These are phyloP conservation scores for Acanthornis magna DNA, from an alignment of 2,797 vertebrate genomes.

Conservation along the genomic window DNA sequence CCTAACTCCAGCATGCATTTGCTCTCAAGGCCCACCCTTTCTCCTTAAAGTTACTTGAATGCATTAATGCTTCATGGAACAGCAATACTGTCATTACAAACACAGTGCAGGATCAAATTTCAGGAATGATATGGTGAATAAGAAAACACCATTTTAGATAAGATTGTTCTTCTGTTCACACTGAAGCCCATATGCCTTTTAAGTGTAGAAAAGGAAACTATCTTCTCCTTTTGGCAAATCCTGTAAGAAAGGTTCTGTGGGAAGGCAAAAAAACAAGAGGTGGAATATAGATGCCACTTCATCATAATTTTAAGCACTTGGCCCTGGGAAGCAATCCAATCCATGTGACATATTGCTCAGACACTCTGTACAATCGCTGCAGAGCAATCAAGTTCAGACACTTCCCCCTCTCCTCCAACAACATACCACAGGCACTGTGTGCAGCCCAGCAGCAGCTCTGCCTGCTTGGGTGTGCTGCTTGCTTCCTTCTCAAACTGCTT, in stretches of 20 bases:
- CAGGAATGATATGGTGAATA: background rate
- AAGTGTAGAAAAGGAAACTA: background rate
- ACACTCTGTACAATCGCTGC: background rate
- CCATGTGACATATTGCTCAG: background rate
- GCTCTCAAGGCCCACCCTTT: background rate
- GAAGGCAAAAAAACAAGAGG: background rate
- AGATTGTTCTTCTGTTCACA: background rate
- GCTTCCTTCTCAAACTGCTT: background rate
- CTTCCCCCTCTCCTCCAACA: background rate
- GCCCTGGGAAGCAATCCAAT: background rate
- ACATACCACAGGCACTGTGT: background rate
- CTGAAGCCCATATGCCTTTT: background rate
- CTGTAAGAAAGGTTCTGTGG: background rate
- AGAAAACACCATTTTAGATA: background rate
- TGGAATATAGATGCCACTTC: background rate
- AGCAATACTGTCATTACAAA: background rate
- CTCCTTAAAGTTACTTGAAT: background rate
- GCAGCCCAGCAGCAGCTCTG: background rate
- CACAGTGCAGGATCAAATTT: background rate
- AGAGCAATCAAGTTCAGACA: background rate
- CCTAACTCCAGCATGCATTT: background rate
- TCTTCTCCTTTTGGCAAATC: conserved; percentile 10
- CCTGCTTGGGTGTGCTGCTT: background rate
- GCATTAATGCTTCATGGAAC: background rate
- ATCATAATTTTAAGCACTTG: background rate